phyloP scores from a whole-genome alignment of 2,113 vertebrate genomes.

The Pholis gunnellus region DNA sequence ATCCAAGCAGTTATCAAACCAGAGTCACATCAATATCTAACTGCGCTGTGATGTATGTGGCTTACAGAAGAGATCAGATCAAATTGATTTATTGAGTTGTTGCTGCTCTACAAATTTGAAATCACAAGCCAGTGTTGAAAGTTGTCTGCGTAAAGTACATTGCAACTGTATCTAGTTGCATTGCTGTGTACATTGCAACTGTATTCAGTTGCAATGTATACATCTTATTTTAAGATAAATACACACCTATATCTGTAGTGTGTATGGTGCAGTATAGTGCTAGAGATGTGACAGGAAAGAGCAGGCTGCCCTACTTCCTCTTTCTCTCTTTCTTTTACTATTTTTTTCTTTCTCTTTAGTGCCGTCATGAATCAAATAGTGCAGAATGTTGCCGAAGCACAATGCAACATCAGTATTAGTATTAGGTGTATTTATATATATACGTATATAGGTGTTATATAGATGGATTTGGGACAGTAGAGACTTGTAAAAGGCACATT shows the following conservation, averaged over 20 bases:
- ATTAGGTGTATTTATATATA: too few species aligned
- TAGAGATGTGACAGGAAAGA: slow-evolving; percentile 60
- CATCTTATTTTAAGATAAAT: not conserved
- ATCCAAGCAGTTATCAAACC: slow-evolving; percentile 9
- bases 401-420: not conserved
- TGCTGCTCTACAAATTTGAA: not conserved
- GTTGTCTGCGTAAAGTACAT: too few species aligned
- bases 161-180: not conserved
- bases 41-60: not conserved
- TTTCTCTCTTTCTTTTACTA: slow-evolving; percentile 41
- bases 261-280: slow-evolving; percentile 4
- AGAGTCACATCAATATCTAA: slow-evolving; percentile 1
- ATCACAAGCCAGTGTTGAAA: not conserved
- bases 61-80: slow-evolving; percentile 22
- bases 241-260: not conserved
- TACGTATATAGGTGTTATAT: too few species aligned
- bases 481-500: not conserved
- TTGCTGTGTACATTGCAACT: not conserved
- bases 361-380: not conserved
- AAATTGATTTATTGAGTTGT: not conserved
- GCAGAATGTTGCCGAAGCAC: not conserved
- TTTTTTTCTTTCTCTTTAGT: not conserved
- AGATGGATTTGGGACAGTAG: not conserved
- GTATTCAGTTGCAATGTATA: not conserved
- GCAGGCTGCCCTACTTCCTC: slow-evolving; percentile 51